phyloP scores from a whole-genome alignment of 2,113 vertebrate species.

The Taxidea taxus region DNA sequence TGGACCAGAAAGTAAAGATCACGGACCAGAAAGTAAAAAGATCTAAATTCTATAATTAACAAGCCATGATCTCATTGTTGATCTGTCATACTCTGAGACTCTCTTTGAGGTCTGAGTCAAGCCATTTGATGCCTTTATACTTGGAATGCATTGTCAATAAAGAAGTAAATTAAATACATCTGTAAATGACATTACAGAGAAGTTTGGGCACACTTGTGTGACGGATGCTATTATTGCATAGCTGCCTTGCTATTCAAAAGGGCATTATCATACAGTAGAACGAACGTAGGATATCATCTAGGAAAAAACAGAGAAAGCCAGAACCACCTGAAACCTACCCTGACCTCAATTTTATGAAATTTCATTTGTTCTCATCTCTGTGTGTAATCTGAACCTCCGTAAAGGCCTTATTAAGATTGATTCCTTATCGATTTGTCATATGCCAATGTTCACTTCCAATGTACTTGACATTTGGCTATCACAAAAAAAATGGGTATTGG shows the following conservation, averaged over 20 bases:
- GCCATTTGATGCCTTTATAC: not conserved
- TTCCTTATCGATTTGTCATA: constrained; percentile 50
- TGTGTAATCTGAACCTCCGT: not conserved
- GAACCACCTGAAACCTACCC: not conserved
- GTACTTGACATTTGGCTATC: constrained; percentile 61
- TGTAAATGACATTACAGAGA: not conserved
- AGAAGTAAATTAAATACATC: not conserved
- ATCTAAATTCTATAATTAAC: not conserved
- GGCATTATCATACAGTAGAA: not conserved
- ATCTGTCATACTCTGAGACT: not conserved
- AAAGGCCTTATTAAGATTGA: constrained; percentile 53
- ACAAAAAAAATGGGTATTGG: constrained; percentile 59
- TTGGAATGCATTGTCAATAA: not conserved
- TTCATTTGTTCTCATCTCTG: constrained; percentile 32
- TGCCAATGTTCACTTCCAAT: constrained; percentile 34
- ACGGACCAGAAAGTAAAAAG: not conserved
- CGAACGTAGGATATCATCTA: not conserved
- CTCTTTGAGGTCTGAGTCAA: not conserved
- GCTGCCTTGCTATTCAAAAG: not conserved
- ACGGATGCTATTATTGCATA: not conserved
- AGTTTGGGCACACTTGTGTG: not conserved
- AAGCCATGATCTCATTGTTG: not conserved
- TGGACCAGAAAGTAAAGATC: too few relatives aligned
- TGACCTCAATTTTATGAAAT: constrained; percentile 37
- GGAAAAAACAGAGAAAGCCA: not conserved